phyloP scores from a whole-genome alignment of 2,113 vertebrate species.

The Jacana jacana region DNA sequence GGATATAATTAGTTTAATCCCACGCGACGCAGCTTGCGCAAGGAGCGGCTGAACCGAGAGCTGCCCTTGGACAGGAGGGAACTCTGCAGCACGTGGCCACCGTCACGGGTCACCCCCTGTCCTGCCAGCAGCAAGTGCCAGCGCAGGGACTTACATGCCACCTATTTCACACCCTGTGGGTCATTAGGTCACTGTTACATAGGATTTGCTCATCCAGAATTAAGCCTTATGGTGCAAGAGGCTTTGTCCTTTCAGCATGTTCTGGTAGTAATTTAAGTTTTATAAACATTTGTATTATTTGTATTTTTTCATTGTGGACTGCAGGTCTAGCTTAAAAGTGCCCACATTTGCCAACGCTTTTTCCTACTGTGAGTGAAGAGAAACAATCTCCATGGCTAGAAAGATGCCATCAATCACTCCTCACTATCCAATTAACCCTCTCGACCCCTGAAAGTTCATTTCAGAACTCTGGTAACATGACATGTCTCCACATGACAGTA shows the following conservation, averaged over 20 bases:
- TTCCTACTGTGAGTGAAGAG: not conserved
- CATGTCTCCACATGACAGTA: too few relatives aligned
- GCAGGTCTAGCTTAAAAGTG: not conserved
- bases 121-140: not conserved
- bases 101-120: not conserved
- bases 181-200: not conserved
- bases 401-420: accelerated
- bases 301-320: not conserved
- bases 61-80: not conserved
- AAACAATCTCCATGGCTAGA: not conserved
- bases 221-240: not conserved
- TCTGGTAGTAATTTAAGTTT: not conserved
- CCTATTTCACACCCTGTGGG: not conserved
- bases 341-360: not conserved
- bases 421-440: not conserved
- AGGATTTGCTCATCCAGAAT: not conserved
- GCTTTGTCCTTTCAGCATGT: not conserved
- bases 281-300: not conserved
- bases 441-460: not conserved
- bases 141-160: not conserved
- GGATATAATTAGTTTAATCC: not conserved
- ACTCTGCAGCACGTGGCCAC: not conserved
- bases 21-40: accelerated
- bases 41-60: not conserved
- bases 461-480: not conserved